Percentiles rank a stretch among this genome's conserved stretches.
Evolutionary conservation across 2,888 invertebrate species (phyloP).

Genomic region (Pristionchus arcanus): DNA sequence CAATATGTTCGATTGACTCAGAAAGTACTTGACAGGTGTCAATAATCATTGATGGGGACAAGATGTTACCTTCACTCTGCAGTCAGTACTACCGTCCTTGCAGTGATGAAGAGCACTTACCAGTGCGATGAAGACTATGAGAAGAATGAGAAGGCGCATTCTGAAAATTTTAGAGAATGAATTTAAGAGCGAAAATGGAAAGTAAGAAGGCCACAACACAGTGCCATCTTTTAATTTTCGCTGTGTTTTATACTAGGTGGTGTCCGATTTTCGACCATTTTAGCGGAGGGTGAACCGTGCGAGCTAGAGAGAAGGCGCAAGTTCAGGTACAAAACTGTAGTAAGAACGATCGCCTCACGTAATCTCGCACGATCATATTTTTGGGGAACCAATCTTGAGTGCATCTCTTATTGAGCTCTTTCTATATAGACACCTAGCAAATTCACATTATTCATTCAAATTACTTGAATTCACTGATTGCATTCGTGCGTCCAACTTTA

Average conservation of each 20-base stretch:
- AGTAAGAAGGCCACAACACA: background rate
- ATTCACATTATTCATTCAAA: too few species aligned
- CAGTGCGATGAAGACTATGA: background rate
- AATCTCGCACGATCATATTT: background rate
- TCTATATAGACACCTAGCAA: background rate
- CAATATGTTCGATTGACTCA: background rate
- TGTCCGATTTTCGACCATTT: constrained; percentile 1
- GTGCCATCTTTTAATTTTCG: background rate
- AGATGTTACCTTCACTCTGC: background rate
- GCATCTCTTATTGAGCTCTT: background rate
- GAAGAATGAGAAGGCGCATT: constrained; percentile 8
- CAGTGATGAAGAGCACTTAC: constrained; percentile 18
- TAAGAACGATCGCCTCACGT: background rate
- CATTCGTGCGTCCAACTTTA: too few species aligned
- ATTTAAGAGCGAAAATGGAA: background rate
- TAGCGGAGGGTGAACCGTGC: background rate
- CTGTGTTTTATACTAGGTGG: background rate
- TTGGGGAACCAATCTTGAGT: too few species aligned
- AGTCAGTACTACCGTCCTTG: background rate
- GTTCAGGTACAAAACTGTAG: background rate
- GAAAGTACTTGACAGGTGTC: background rate
- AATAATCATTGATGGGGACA: too few species aligned
- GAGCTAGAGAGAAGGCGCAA: background rate
- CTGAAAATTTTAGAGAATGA: background rate
- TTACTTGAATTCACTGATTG: too few species aligned